Conservation (phyloP, 2,113 vertebrate species). For the Phrynocephalus versicolor region DNA sequence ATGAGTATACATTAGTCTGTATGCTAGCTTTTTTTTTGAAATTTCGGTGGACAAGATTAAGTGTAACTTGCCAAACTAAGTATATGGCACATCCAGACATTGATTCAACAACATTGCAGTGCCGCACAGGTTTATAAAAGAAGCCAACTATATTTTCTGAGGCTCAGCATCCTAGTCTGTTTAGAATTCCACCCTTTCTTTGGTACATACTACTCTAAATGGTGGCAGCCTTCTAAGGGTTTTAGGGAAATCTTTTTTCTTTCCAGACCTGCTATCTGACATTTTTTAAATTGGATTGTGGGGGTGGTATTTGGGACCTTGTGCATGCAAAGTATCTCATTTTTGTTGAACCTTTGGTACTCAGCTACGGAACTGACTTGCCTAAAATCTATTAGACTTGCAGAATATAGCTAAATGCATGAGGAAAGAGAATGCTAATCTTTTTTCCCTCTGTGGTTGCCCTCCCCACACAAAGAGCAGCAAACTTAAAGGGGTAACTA, state of each 20-base stretch:
- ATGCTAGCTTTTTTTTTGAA: too few relatives aligned
- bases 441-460: too few relatives aligned
- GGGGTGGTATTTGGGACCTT: not conserved
- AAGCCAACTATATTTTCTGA: not conserved
- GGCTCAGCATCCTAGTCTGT: not conserved
- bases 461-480: too few relatives aligned
- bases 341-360: not conserved
- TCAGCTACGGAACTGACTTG: not conserved
- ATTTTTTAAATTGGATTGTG: not conserved
- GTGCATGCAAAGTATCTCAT: not conserved
- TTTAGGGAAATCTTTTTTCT: not conserved
- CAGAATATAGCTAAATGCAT: too few relatives aligned
- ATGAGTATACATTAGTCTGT: not conserved
- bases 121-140: not conserved
- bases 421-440: too few relatives aligned
- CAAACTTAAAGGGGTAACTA: too few relatives aligned
- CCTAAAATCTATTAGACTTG: too few relatives aligned
- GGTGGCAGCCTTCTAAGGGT: not conserved
- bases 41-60: not conserved
- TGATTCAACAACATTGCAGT: not conserved
- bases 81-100: not conserved
- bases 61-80: not conserved
- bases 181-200: not conserved
- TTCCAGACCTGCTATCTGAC: not conserved
- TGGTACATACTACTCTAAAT: not conserved